Base-by-base conservation (phyloP, 1,140 invertebrate species). In the Pantala flavescens region DNA sequence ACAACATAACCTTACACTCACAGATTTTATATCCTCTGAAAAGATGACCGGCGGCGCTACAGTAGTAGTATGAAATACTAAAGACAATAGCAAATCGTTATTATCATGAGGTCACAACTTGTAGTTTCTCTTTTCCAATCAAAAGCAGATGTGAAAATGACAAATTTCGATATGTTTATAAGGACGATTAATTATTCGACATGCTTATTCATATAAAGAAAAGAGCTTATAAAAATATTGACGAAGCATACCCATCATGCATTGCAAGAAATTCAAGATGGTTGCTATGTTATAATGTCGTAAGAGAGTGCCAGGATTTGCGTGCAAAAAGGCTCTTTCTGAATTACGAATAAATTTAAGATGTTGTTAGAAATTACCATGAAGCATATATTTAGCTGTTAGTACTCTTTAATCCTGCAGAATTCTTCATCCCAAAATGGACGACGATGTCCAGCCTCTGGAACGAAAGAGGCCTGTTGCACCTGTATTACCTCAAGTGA, bases 391-490 rank as follows among this genome's bases (percentile, higher is more conserved):
- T 63, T 63, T 19, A 12, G n/a, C 49, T 21, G n/a, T 63, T 63
- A 63, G 49, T 63, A 63, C 12, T 63, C 49, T 63, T 21, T 7
- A 63, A 19, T 19, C n/a, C 14, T 21, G 49, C 14, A 14, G n/a
- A 19, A 19, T 19, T 63, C 5, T 7, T 63, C n/a, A 16, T 12
- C 49, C 14, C 71, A 72, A n/a, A 72, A 72, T 72, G 71, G 71
- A 72, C 71, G 28, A 72, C 71, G 71, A 72, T 42, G 71, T 72
- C n/a, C 23, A 72, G 21, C 19, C 24, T 24, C 24, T 28, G 24
- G 71, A 72, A 72, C 11, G 19, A 24, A 42, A 72, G 42, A 72
- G 71, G 71, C 71, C 71, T 72, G 71, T 72, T 72, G 71, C 71
- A 72, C 71, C 71, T n/a, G 24, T 72, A 42, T 28, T 36, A 72